Evolutionary conservation across 2,888 invertebrate species (phyloP), one percentile per base, ranked within the genome.

Genomic region (Scaptomyza parva): DNA sequence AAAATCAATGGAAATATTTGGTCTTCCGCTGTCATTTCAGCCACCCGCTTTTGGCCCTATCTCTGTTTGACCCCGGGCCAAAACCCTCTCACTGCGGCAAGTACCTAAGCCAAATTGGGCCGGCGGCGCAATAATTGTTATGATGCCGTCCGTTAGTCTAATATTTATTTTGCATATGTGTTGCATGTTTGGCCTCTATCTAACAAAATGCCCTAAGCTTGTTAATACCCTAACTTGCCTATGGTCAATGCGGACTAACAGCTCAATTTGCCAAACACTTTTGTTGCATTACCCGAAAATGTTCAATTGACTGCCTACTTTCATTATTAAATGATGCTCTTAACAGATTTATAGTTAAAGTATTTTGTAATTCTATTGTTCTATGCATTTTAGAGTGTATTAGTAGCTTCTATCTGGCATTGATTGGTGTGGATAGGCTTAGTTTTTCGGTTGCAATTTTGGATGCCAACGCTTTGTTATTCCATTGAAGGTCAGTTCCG

Each of bases 131-230:
- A 83, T 83, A 83, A 83, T 83, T 83, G 82, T 85, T 82, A 87
- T 87, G 76, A 78, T 87, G 86, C 86, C 86, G 66, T 78, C 82
- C 86, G 79, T 70, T 79, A 73, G 86, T 70, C 82, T 82, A 62
- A 70, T 82, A 82, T 87, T 87, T 83, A 83, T 76, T 87, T 83
- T 87, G 83, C 82, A 83, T 83, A 87, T 82, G 68, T 81, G 76
- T 63, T 48, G 72, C 70, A 72, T 65, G 65, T 58, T 58, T 55
- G 55, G 41, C 54, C 53, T 40, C 47, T 12, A 70, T 48, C 40
- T 53, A 40, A 20, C 44, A 61, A 53, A 53, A 63, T 40, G 17
- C 24, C 35, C 57, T 45, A 41, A 58, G 50, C 50, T 43, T 22
- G 33, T 47, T 28, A 40, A 75, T 65, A 70, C 72, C 22, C 73